These are phyloP conservation scores for Metellina segmentata DNA, from an alignment of 2,888 invertebrate species.

Conservation along the genomic window DNA sequence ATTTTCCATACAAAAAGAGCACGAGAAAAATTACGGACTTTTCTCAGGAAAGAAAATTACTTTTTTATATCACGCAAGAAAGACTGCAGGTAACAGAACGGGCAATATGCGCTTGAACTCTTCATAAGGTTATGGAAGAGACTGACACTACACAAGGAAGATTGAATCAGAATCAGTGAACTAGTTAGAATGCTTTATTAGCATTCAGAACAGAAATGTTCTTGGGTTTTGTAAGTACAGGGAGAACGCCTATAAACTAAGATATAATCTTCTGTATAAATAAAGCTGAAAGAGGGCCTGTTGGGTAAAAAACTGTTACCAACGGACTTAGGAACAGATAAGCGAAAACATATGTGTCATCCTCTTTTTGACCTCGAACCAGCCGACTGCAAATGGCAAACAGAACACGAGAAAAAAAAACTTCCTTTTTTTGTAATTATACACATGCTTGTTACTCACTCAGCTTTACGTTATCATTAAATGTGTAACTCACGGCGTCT, in stretches of 20 bases:
- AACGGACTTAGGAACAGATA: neutral
- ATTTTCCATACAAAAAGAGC: too few species aligned
- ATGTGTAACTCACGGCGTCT: constrained; percentile 1
- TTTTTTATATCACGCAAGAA: too few species aligned
- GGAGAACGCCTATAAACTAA: neutral
- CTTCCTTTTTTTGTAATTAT: neutral
- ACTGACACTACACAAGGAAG: too few species aligned
- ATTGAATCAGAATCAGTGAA: too few species aligned
- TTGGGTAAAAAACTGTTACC: neutral
- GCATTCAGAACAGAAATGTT: neutral
- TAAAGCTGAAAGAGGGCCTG: neutral
- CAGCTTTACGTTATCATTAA: neutral
- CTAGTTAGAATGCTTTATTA: too few species aligned
- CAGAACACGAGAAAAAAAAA: neutral
- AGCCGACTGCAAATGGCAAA: neutral
- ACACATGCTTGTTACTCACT: neutral
- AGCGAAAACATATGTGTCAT: neutral
- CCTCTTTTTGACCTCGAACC: neutral
- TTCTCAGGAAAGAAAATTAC: too few species aligned
- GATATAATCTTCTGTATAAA: neutral
- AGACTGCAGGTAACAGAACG: too few species aligned
- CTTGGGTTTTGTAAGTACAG: neutral
- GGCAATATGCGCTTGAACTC: too few species aligned
- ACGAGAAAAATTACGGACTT: too few species aligned
- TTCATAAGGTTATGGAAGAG: too few species aligned